Percentiles rank a stretch among this genome's conserved stretches.
These are phyloP conservation scores for Acrossocheilus wenchowensis DNA, from an alignment of 2,797 vertebrate species.

Conservation along the genomic window DNA sequence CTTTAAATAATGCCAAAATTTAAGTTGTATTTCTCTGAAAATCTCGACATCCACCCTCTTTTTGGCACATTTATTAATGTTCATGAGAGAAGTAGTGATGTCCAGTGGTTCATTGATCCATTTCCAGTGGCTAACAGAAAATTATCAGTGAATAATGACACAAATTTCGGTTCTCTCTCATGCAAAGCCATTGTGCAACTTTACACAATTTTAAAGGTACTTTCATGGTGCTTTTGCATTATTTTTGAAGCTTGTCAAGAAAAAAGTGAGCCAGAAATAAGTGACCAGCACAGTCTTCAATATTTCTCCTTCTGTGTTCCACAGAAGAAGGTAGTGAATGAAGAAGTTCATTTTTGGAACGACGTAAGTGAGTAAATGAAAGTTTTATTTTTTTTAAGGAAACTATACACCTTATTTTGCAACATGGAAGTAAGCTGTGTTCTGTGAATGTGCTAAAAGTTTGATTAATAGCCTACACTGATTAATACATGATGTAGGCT, in stretches of 20 bases:
- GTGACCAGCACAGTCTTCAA: background rate
- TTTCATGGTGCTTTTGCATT: background rate
- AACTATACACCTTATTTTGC: background rate
- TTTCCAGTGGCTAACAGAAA: background rate
- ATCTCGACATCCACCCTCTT: background rate
- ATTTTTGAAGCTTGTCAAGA: background rate
- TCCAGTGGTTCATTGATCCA: background rate
- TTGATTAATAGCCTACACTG: background rate
- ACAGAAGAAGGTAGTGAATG: background rate
- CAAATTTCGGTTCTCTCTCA: background rate
- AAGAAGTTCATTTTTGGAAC: no score
- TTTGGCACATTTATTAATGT: background rate
- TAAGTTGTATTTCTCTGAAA: background rate
- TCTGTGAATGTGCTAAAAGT: background rate
- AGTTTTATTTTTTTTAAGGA: background rate
- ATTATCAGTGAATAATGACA: background rate
- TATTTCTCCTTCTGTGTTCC: background rate
- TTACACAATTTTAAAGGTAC: background rate
- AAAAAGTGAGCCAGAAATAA: background rate
- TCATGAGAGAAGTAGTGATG: background rate
- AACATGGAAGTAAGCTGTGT: background rate
- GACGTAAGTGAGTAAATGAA: background rate
- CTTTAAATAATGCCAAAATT: background rate
- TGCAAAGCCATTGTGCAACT: background rate
- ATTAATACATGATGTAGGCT: background rate